Percentiles rank a stretch among this genome's conserved stretches.
Evolutionary conservation across 2,797 vertebrate species (phyloP).

Genomic region (Neosalanx taihuensis): DNA sequence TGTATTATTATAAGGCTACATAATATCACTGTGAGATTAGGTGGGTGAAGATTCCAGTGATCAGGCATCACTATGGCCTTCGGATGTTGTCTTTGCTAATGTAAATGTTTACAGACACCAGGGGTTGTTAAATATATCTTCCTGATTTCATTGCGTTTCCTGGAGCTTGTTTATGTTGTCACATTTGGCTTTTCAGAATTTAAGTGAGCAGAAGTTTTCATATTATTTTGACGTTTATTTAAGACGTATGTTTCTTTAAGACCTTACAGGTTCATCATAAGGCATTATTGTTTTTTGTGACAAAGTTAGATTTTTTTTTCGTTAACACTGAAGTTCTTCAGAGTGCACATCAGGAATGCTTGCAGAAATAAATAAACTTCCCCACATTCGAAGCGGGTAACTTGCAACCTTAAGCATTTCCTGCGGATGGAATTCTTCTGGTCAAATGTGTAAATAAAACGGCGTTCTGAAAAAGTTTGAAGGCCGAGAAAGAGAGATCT

Average conservation of each 20-base stretch:
- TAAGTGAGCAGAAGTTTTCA: neutral
- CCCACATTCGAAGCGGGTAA: conserved; percentile 86
- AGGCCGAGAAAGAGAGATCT: neutral
- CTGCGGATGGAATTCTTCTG: conserved; percentile 69
- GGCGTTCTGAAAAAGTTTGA: conserved; percentile 46
- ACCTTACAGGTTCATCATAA: neutral
- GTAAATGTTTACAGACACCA: conserved; percentile 40
- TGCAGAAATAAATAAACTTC: conserved; percentile 94
- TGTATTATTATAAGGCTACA: neutral
- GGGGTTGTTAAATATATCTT: conserved; percentile 22
- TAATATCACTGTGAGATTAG: neutral
- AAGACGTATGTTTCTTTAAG: neutral
- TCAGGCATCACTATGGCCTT: neutral
- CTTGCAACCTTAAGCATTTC: conserved; percentile 77
- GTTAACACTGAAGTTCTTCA: conserved; percentile 68
- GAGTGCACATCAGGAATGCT: conserved; percentile 93
- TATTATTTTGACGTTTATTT: neutral
- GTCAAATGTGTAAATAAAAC: conserved; percentile 73
- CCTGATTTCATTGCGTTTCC: neutral
- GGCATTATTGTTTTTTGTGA: neutral
- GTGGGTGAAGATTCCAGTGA: conserved; percentile 20
- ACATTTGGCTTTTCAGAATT: neutral
- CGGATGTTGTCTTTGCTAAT: conserved; percentile 41
- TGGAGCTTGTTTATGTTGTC: neutral
- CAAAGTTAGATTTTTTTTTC: neutral